A percentile compares a stretch with the other conserved stretches of the same genome.
Conservation (phyloP, 2,797 vertebrate species). For the Octomys mimax region DNA sequence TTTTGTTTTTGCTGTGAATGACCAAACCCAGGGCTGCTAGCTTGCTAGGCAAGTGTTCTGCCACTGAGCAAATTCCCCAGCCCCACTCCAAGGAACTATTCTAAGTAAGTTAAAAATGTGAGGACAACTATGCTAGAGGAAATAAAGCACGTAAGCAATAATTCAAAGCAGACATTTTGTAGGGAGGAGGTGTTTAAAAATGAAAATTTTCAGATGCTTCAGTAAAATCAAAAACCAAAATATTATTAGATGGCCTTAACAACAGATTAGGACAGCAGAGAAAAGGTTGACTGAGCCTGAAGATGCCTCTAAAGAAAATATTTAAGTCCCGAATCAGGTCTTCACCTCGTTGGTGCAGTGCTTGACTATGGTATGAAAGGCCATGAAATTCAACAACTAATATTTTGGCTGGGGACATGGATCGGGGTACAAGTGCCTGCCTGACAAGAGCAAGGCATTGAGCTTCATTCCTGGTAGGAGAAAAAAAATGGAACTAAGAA, state of each 20-base stretch:
- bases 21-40: too few species aligned
- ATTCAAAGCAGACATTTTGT: too few species aligned
- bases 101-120: not conserved
- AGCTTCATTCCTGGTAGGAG: not conserved
- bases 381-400: not conserved
- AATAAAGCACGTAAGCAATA: too few species aligned
- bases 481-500: not conserved
- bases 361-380: not conserved
- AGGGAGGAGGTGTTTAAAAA: too few species aligned
- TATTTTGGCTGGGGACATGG: too few species aligned
- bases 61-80: too few species aligned
- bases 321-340: not conserved
- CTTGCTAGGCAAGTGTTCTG: too few species aligned
- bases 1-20: too few species aligned
- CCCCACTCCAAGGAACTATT: not conserved
- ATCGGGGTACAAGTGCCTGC: too few species aligned
- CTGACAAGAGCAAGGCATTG: too few species aligned
- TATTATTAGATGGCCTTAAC: not conserved
- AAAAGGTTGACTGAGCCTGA: not conserved
- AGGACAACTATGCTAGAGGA: not conserved
- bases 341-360: not conserved
- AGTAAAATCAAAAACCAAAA: not conserved
- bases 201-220: not conserved
- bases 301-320: not conserved
- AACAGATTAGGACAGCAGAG: not conserved